Percentiles rank a stretch among this genome's conserved stretches.
Evolutionary conservation across 2,797 vertebrate species (phyloP).

Genomic region (Thalassophryne amazonica): DNA sequence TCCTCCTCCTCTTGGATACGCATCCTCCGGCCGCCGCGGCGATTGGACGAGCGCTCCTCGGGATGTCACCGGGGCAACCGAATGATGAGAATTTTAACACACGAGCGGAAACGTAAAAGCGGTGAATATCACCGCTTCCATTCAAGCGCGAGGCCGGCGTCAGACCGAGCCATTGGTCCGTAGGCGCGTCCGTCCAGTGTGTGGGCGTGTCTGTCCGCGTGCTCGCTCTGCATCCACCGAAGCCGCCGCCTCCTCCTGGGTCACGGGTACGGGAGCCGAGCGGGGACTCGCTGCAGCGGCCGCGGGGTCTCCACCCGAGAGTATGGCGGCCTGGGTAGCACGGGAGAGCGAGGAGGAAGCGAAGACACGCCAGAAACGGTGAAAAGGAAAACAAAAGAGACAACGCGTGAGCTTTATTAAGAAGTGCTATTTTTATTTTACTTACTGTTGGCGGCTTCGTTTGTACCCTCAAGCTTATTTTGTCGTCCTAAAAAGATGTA

Average conservation of each 20-base stretch:
- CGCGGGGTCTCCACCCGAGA: slow-evolving; percentile 81
- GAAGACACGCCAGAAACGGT: slow-evolving; percentile 56
- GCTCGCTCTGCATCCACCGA: too few relatives aligned
- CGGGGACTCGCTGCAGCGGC: slow-evolving; percentile 67
- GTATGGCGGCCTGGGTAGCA: slow-evolving; percentile 75
- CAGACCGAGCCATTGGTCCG: slow-evolving; percentile 57
- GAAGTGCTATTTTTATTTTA: slow-evolving; percentile 7
- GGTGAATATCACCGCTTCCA: slow-evolving; percentile 45
- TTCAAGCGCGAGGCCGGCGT: slow-evolving; percentile 36
- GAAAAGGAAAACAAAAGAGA: slow-evolving; percentile 57
- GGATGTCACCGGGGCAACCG: slow-evolving; percentile 72
- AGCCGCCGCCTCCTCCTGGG: too few relatives aligned
- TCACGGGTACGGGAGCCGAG: slow-evolving; percentile 83
- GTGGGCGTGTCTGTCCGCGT: slow-evolving; percentile 27
- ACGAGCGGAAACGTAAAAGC: slow-evolving; percentile 68
- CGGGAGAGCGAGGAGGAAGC: slow-evolving; percentile 56
- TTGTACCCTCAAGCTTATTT: slow-evolving; percentile 61
- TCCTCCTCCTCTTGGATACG: slow-evolving; percentile 67
- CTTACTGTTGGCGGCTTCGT: not conserved
- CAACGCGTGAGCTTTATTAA: slow-evolving; percentile 32
- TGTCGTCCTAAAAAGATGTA: slow-evolving; percentile 58
- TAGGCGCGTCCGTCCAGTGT: slow-evolving; percentile 44
- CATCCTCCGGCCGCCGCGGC: slow-evolving; percentile 40
- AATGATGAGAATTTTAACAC: slow-evolving; percentile 71
- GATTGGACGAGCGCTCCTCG: slow-evolving; percentile 61